phyloP scores from a whole-genome alignment of 2,888 invertebrate genomes.

The Caenorhabditis panamensis region DNA sequence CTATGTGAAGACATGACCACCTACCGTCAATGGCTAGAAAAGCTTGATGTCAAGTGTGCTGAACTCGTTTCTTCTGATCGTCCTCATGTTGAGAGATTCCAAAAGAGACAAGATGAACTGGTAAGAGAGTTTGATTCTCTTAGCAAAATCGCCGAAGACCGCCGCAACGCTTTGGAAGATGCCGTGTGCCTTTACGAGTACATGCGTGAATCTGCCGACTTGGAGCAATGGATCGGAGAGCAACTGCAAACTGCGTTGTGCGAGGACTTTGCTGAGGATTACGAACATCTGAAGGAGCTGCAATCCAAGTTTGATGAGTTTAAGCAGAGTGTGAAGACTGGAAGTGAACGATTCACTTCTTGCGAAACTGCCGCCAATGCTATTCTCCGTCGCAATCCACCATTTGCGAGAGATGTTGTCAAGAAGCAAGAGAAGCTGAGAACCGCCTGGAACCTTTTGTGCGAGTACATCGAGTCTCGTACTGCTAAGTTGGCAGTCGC shows the following conservation, averaged over 20 bases:
- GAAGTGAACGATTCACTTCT: conserved; percentile 91
- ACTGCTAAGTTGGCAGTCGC: conserved; percentile 93
- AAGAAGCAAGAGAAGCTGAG: conserved; percentile 83
- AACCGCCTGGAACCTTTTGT: conserved; percentile 89
- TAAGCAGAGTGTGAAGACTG: conserved; percentile 91
- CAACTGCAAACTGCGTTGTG: conserved; percentile 91
- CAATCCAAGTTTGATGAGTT: conserved; percentile 94
- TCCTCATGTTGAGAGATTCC: conserved; percentile 69
- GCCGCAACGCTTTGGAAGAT: conserved; percentile 87
- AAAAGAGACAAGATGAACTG: conserved; percentile 72
- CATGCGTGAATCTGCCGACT: conserved; percentile 87
- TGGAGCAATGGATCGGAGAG: conserved; percentile 94
- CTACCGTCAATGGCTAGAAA: conserved; percentile 74
- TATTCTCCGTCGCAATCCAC: conserved; percentile 86
- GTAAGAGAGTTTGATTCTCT: conserved; percentile 72
- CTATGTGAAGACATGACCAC: conserved; percentile 78
- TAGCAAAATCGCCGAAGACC: conserved; percentile 66
- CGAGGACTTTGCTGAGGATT: conserved; percentile 95
- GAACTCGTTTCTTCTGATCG: conserved; percentile 66
- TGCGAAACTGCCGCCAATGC: conserved; percentile 93
- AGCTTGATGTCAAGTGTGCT: conserved; percentile 66
- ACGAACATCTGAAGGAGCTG: conserved; percentile 85
- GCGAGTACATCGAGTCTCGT: conserved; percentile 90
- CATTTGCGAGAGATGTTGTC: conserved; percentile 90
- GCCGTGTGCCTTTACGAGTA: conserved; percentile 93